Conservation (phyloP, 2,797 vertebrate genomes). For the Lates japonicus region DNA sequence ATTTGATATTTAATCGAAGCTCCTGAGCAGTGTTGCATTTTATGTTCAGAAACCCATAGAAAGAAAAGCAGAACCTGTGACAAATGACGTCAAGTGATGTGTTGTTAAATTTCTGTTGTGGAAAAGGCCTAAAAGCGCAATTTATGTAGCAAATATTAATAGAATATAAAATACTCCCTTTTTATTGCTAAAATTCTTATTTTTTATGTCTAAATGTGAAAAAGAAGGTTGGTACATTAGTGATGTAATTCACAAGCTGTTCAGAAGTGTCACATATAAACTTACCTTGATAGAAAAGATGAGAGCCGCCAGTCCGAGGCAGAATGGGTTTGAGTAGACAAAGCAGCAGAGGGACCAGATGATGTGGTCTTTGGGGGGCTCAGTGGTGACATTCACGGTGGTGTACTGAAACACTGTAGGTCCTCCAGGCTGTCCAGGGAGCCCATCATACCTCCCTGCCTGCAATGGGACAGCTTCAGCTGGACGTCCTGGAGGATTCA, state of each 20-base stretch:
- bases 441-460: accelerated
- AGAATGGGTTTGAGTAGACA: background rate
- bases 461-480: background rate
- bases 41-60: too few relatives aligned
- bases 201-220: too few relatives aligned
- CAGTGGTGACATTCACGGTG: background rate
- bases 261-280: background rate
- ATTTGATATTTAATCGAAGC: too few relatives aligned
- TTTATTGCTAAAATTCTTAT: too few relatives aligned
- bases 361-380: conserved; percentile 45
- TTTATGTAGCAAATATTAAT: too few relatives aligned
- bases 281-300: conserved; percentile 63
- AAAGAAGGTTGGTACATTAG: background rate
- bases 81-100: too few relatives aligned
- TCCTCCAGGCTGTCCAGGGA: background rate
- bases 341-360: conserved; percentile 62
- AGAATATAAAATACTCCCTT: too few relatives aligned
- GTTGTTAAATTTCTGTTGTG: too few relatives aligned
- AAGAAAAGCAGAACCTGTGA: too few relatives aligned
- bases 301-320: conserved; percentile 58
- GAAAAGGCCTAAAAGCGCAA: too few relatives aligned
- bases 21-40: too few relatives aligned
- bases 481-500: background rate
- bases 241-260: background rate
- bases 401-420: background rate